Conservation (phyloP, 2,797 vertebrate species). For the Brachymystax lenok region DNA sequence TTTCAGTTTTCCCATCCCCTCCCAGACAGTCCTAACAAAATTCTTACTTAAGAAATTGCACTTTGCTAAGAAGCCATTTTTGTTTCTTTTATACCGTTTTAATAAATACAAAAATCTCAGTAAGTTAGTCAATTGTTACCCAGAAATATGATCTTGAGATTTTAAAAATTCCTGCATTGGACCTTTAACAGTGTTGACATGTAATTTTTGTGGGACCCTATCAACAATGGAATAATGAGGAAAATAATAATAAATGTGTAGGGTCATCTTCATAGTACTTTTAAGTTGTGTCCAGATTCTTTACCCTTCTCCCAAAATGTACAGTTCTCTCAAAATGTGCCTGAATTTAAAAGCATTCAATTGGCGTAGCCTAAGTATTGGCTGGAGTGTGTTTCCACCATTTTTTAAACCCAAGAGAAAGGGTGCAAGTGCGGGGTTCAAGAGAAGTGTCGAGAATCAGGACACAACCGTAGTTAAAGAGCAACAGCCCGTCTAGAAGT, state of each 20-base stretch:
- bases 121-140: no score
- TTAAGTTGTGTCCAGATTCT: not conserved
- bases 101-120: no score
- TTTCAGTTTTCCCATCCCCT: no score
- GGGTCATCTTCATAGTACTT: not conserved
- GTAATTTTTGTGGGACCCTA: not conserved
- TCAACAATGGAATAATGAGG: not conserved
- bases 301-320: no score
- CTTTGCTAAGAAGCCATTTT: no score
- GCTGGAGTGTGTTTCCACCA: not conserved
- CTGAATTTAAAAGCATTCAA: not conserved
- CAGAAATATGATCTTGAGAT: not conserved
- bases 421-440: not conserved
- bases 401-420: not conserved
- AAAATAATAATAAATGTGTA: no score
- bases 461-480: constrained; percentile 20
- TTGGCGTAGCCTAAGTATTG: not conserved
- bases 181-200: no score
- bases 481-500: not conserved
- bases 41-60: no score
- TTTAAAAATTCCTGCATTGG: not conserved
- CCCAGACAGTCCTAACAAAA: no score
- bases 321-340: not conserved
- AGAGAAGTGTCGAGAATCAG: not conserved
- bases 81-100: no score